These are phyloP conservation scores for Ypsolopha scabrella DNA, from an alignment of 2,888 invertebrate species.

Conservation along the genomic window DNA sequence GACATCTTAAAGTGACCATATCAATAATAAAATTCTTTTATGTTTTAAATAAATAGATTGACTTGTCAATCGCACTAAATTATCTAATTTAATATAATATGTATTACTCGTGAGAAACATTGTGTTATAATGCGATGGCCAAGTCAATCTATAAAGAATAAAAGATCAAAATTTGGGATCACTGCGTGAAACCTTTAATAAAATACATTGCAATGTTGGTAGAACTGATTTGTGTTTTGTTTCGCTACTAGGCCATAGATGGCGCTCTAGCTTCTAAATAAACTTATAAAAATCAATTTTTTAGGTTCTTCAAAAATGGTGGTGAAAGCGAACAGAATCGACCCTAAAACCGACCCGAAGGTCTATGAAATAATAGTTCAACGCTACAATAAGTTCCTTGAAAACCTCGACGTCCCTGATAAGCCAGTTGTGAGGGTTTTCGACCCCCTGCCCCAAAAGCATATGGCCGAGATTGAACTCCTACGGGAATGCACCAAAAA, in stretches of 20 bases:
- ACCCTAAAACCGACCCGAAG: constrained; percentile 11
- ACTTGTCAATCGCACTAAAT: no score
- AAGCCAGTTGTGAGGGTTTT: constrained; percentile 26
- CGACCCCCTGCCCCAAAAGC: constrained; percentile 19
- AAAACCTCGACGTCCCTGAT: constrained; percentile 11
- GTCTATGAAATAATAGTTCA: constrained; percentile 14
- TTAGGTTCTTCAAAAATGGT: constrained; percentile 7
- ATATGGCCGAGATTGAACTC: constrained; percentile 26
- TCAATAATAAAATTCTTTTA: no score
- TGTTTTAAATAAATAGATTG: no score
- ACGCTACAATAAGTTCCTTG: constrained; percentile 20
- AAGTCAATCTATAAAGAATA: no score
- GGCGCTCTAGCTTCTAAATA: no score
- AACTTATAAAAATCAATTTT: constrained; percentile 9
- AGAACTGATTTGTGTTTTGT: no score
- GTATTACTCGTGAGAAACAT: no score
- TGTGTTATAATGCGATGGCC: no score
- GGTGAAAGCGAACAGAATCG: neutral
- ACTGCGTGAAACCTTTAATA: neutral
- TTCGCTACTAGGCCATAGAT: no score
- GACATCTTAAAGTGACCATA: no score
- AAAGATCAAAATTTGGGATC: no score
- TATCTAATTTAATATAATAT: no score
- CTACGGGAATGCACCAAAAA: constrained; percentile 37
- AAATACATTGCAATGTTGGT: neutral